Evolutionary conservation across 2,113 vertebrate species (phyloP), one percentile per base, ranked within the genome.

Genomic region (Perognathus longimembris): DNA sequence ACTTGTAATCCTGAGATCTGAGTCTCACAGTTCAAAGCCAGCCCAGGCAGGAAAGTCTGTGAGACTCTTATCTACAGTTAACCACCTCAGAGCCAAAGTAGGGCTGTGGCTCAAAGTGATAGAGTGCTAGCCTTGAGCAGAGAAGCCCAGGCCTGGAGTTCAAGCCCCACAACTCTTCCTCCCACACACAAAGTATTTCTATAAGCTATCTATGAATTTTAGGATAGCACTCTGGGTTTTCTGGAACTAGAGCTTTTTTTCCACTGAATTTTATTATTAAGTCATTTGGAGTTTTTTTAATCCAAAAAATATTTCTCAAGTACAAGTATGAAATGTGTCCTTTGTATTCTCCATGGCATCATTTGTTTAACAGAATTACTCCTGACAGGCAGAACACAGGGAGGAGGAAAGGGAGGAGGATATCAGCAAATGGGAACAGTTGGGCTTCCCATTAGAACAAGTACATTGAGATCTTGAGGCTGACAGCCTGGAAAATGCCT

Each of bases 311-410:
- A 17, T 74, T 78, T 89, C 59, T 69, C 67, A 83, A 79, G 40
- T 38, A 74, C 67, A 79, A 75, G 50, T 63, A 42, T 84, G 73
- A 84, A 87, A 88, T 42, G 30, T 24, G 30, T 10, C 15, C 15
- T 64, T 17, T 30, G 1, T 70, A 12, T 81, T 81, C 82, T 24
- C n/a, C 22, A 9, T 61, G 38, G 71, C 20, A 57, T 92, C 50
- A 15, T 90, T 90, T 78, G n/a, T 79, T 54, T 90, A 90, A 79
- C 50, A 71, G 66, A 84, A 87, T 84, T 82, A 63, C 50, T 42
- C 32, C 4, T 79, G 73, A 92, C 59, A 92, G 76, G 77, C 45
- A 87, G 70, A 90, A 85, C 61, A 71, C 24, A n/a, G 54, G 45
- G 61, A 84, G 32, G 50, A 70, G 42, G 57, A 34, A 42, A 2